These are phyloP conservation scores for Drosophila peninsularis DNA, from an alignment of 2,888 invertebrate genomes.

Conservation along the genomic window DNA sequence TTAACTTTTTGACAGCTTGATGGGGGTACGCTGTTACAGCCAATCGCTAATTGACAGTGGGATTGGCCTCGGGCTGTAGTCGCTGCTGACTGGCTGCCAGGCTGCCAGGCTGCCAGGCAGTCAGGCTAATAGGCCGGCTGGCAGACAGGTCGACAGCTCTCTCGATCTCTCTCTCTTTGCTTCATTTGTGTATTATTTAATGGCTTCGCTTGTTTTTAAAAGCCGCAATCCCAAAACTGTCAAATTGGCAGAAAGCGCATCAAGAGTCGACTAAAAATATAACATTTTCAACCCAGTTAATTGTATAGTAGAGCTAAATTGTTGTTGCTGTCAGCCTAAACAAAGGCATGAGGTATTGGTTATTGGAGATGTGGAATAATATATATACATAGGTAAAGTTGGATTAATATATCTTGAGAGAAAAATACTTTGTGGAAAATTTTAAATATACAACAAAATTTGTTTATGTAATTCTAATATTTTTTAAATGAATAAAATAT, in stretches of 20 bases:
- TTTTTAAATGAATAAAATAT: too few relatives aligned
- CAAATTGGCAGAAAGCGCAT: conserved; percentile 64
- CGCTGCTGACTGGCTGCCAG: conserved; percentile 12
- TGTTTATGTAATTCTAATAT: too few relatives aligned
- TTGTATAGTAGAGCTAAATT: conserved; percentile 39
- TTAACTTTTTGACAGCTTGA: conserved; percentile 78
- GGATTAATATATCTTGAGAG: too few relatives aligned
- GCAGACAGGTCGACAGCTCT: conserved; percentile 39
- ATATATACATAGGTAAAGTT: not conserved
- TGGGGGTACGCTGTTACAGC: conserved; percentile 67
- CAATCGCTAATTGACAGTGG: conserved; percentile 70
- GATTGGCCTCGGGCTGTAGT: conserved; percentile 54
- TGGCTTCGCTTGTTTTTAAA: conserved; percentile 50
- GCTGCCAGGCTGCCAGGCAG: too few relatives aligned
- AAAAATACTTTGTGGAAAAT: too few relatives aligned
- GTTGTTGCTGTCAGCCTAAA: conserved; percentile 25
- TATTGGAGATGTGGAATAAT: not conserved
- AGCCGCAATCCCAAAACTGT: conserved; percentile 63
- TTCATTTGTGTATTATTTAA: conserved; percentile 58
- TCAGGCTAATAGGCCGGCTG: conserved; percentile 15
- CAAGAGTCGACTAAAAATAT: conserved; percentile 22
- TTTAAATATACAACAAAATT: too few relatives aligned
- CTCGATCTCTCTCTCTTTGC: conserved; percentile 16
- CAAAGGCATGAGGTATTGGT: conserved; percentile 20
- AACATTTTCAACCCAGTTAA: conserved; percentile 44